Base-by-base conservation (phyloP, 2,113 vertebrate genomes). In the Monarcha castaneiventris region DNA sequence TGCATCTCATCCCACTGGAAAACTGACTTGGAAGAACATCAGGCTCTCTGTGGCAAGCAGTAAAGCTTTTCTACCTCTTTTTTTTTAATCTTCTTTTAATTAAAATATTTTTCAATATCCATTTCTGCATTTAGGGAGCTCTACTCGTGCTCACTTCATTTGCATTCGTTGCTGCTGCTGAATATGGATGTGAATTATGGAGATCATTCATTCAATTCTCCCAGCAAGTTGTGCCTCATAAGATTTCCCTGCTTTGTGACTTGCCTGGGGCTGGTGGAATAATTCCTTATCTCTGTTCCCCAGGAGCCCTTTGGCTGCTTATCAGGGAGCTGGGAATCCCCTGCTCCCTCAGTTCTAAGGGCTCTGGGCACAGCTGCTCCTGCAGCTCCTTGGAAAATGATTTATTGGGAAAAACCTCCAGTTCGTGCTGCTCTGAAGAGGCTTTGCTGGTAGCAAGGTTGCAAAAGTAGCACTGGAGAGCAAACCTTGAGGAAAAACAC, bases 91-190 rank as follows among this genome's bases (percentile, higher is more conserved):
- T 27, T 26, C 12, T 61, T 62, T 51, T 25, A 56, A 58, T 25
- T 39, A 4, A 32, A 58, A 35, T 39, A 5, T 21, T 29, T 69
- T 49, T 25, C 2, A 35, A 9, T 49, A 23, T 20, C 1, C 25
- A 6, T 59, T 32, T 76, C 51, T 59, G 30, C 18, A 3, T 62
- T 29, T 56, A 22, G 18, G 26, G 51, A 46, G 21, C 54, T 89
- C 16, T 11, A 0, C 52, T 33, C 9, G 3, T 11, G 21, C 59
- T 74, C 5, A 0, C 43, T 48, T 59, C 2, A 8, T 67, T 49
- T 66, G 46, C 39, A 10, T 69, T 48, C 37, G 3, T 6, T 29
- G 58, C 84, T 73, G 67, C 68, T 87, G 33, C 23, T 87, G 73
- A 14, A 8, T 25, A 12, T 52, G 16, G 11, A 10, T 58, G 11